Base-by-base conservation (phyloP, 2,888 invertebrate species). In the Rhagonycha lutea region DNA sequence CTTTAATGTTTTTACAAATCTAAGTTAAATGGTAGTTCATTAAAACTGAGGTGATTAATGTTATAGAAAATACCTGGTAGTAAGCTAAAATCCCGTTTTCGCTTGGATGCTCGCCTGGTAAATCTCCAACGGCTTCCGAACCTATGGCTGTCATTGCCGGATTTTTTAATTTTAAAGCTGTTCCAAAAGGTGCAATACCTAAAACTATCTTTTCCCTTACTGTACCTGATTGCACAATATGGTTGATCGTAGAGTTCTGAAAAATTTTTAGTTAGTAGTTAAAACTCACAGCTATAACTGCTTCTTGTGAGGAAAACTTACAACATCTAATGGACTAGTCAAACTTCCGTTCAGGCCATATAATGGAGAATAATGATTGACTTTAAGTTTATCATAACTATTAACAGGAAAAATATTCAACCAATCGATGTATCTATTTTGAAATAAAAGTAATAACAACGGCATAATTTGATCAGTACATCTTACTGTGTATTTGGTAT, bases 11-110 rank as follows among this genome's bases (percentile, higher is more conserved):
- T 88, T 96, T 96, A 85, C 97, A 97, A 83, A 97, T 96, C 96
- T 96, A 84, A 61, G 18, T 18, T 18, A 85, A 68, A 47, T 47
- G 63, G 1, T 3, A 9, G 0, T 14, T 8, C 3, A 32, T 7
- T 28, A 14, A 61, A 73, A 32, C 23, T 47, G 29, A 60, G 62
- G 79, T 24, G 10, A 14, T 8, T 3, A 14, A 63, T 14, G 18
- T 8, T 5, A 12, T 14, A 4, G 5, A 23, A 7, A 4, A 23
- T 83, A 96, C 96, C 91, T 97, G 97, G 85, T 97, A 97, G 85
- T 96, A 97, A 26, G 97, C 96, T 81, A 97, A 89, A 84, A 97
- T 98, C 77, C 98, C 97, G 82, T 96, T 96, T 87, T 98, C 97
- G 81, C 96, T 91, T 0, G 97, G 97, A 2, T 96, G 96, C 75